Percentiles rank a stretch among this genome's conserved stretches.
phyloP scores from a whole-genome alignment of 2,113 vertebrate genomes.

The Microtus pennsylvanicus region DNA sequence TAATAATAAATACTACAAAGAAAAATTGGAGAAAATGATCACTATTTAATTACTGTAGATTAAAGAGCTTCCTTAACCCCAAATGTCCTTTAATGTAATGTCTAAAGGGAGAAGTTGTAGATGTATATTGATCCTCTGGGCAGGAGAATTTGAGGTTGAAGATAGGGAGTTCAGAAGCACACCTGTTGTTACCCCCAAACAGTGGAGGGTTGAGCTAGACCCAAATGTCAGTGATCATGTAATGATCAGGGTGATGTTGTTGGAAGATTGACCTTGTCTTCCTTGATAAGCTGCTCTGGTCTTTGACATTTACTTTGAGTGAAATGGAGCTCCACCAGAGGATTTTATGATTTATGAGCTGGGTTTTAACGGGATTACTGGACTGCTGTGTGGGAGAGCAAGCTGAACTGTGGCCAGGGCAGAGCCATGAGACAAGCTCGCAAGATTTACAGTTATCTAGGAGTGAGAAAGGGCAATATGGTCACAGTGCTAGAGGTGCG shows the following conservation, averaged over 20 bases:
- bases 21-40: not conserved
- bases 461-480: not conserved
- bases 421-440: not conserved
- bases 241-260: not conserved
- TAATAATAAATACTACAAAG: not conserved
- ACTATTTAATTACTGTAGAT: not conserved
- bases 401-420: not conserved
- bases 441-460: not conserved
- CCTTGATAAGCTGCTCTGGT: not conserved
- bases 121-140: not conserved
- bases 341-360: not conserved
- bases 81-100: not conserved
- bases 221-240: not conserved
- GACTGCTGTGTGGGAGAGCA: not conserved
- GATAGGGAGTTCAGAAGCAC: not conserved
- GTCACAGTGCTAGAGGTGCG: not conserved
- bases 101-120: not conserved
- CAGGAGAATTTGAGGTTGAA: not conserved
- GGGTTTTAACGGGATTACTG: not conserved
- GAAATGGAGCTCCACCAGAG: not conserved
- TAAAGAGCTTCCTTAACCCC: not conserved
- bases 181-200: rapidly evolving
- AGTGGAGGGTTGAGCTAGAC: not conserved
- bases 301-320: not conserved
- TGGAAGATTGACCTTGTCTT: not conserved